A percentile compares a stretch with the other conserved stretches of the same genome.
phyloP scores from a whole-genome alignment of 2,888 invertebrate species.

The Drosophila melanosoma region DNA sequence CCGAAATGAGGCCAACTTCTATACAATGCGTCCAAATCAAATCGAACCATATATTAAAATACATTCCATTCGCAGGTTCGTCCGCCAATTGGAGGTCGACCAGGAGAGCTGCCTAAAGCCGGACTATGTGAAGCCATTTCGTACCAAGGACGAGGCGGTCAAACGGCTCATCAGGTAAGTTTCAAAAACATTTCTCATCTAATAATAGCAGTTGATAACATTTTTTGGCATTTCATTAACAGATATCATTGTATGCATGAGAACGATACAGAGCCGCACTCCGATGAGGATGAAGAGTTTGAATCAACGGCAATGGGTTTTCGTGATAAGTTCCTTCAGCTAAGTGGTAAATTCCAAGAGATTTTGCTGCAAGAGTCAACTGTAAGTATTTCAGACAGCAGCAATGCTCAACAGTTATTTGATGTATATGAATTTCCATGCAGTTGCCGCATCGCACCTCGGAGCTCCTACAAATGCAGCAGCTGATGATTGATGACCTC shows the following conservation, averaged over 20 bases:
- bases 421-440: conserved; percentile 43
- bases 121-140: conserved; percentile 90
- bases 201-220: neutral
- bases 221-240: neutral
- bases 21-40: conserved; percentile 8
- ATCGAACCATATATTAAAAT: conserved; percentile 19
- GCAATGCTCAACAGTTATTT: neutral
- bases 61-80: conserved; percentile 86
- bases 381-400: conserved; percentile 85
- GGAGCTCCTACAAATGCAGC: conserved; percentile 91
- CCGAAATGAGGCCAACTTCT: conserved; percentile 64
- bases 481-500: conserved; percentile 90
- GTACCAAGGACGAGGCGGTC: conserved; percentile 90
- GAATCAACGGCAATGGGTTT: conserved; percentile 89
- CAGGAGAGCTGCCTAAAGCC: conserved; percentile 90
- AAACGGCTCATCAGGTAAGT: conserved; percentile 88
- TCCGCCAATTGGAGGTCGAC: conserved; percentile 90
- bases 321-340: conserved; percentile 89
- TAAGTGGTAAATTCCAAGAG: conserved; percentile 91
- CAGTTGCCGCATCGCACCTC: conserved; percentile 91
- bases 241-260: conserved; percentile 91
- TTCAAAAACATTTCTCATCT: too few relatives aligned
- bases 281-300: conserved; percentile 89
- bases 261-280: conserved; percentile 87
- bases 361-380: conserved; percentile 91